phyloP scores from a whole-genome alignment of 1,140 invertebrate genomes.

The Rhopalosiphum maidis region DNA sequence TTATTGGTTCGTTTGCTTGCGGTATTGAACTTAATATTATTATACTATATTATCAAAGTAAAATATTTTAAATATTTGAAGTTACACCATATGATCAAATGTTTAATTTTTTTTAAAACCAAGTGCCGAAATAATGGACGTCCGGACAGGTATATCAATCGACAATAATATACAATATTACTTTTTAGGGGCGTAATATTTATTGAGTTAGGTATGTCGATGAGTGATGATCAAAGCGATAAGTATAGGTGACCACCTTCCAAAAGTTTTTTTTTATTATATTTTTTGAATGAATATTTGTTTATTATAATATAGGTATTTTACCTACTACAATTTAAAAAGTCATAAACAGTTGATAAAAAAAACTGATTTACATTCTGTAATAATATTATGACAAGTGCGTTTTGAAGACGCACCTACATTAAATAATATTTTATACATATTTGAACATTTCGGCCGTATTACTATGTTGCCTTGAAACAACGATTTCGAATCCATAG shows the following conservation, averaged over 20 bases:
- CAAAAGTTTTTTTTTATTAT: neutral
- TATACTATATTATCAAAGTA: neutral
- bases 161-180: neutral
- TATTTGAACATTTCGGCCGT: too few species aligned
- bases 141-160: neutral
- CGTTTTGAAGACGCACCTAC: too few species aligned
- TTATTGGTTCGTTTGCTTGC: neutral
- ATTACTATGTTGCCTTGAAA: neutral
- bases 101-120: neutral
- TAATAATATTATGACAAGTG: neutral
- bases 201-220: neutral
- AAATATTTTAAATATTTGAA: neutral
- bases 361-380: neutral
- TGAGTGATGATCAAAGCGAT: neutral
- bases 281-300: neutral
- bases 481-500: neutral
- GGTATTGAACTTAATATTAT: neutral
- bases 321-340: neutral
- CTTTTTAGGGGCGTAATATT: neutral
- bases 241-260: neutral
- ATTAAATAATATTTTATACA: too few species aligned
- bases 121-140: neutral
- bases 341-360: neutral
- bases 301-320: too few species aligned
- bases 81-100: too few species aligned